Conservation (phyloP, 2,113 vertebrate genomes). For the Hyla sarda region DNA sequence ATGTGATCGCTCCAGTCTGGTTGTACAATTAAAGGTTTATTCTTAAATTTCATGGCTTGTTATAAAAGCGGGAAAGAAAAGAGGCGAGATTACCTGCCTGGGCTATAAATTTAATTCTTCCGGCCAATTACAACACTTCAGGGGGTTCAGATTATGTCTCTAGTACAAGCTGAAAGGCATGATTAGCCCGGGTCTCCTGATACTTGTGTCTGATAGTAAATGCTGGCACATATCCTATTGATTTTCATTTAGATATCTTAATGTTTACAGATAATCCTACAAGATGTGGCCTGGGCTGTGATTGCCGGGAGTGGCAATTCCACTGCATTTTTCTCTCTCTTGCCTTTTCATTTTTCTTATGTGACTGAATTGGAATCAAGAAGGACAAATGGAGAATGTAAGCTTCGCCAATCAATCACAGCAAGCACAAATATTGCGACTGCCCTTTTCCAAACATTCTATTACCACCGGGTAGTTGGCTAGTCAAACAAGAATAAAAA, state of each 20-base stretch:
- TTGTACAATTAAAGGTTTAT: conserved; percentile 72
- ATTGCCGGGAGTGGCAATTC: conserved; percentile 85
- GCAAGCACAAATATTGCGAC: conserved; percentile 84
- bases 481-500: conserved; percentile 98
- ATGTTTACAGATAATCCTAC: conserved; percentile 89
- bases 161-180: conserved; percentile 77
- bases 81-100: conserved; percentile 31
- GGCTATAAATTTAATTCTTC: conserved; percentile 83
- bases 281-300: conserved; percentile 81
- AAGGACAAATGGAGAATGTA: conserved; percentile 93
- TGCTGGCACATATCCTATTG: conserved; percentile 91
- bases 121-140: conserved; percentile 82
- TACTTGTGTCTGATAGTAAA: conserved; percentile 84
- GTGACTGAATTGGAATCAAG: conserved; percentile 91
- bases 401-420: conserved; percentile 89
- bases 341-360: conserved; percentile 94
- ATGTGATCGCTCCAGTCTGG: conserved; percentile 65
- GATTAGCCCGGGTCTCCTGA: conserved; percentile 82
- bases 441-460: conserved; percentile 90
- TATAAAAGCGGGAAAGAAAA: conserved; percentile 71
- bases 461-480: conserved; percentile 95
- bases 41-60: conserved; percentile 69
- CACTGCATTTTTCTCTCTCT: conserved; percentile 89
- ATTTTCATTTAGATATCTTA: conserved; percentile 99
- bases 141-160: conserved; percentile 73